Evolutionary conservation across 2,797 vertebrate species (phyloP).

Genomic region (Gouania willdenowi): DNA sequence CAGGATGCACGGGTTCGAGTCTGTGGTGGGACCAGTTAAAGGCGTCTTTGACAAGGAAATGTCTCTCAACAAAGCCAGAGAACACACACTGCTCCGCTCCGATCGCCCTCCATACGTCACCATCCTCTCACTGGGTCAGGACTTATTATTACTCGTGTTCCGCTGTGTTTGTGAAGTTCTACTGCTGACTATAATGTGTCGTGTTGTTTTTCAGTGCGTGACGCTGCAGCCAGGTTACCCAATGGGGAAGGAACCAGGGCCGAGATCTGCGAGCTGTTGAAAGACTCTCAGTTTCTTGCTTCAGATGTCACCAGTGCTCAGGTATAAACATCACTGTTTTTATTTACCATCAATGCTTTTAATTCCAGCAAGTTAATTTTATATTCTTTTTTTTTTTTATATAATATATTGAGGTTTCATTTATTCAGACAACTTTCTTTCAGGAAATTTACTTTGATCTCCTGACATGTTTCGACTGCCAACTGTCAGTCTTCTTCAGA

Average conservation of each 20-base stretch:
- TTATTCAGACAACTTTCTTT: no score
- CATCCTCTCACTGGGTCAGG: constrained; percentile 93
- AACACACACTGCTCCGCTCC: constrained; percentile 93
- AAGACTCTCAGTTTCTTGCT: constrained; percentile 96
- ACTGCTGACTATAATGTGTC: background rate
- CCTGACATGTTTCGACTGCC: no score
- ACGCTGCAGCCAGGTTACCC: constrained; percentile 93
- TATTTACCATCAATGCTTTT: no score
- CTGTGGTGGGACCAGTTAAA: constrained; percentile 95
- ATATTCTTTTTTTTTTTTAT: no score
- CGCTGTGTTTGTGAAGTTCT: no score
- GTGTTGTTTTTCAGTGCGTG: constrained; percentile 77
- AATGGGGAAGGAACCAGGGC: constrained; percentile 97
- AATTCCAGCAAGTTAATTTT: no score
- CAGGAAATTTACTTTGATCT: no score
- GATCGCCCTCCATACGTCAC: constrained; percentile 96
- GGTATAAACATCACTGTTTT: constrained; percentile 55
- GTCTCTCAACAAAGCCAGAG: constrained; percentile 96
- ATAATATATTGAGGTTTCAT: no score
- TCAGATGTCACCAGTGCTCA: constrained; percentile 98
- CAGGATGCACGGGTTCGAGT: constrained; percentile 97
- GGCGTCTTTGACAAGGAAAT: constrained; percentile 99
- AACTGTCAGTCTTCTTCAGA: no score
- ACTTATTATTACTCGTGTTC: background rate
- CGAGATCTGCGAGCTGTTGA: constrained; percentile 96